phyloP scores from a whole-genome alignment of 2,797 vertebrate genomes.

The Pampus argenteus region DNA sequence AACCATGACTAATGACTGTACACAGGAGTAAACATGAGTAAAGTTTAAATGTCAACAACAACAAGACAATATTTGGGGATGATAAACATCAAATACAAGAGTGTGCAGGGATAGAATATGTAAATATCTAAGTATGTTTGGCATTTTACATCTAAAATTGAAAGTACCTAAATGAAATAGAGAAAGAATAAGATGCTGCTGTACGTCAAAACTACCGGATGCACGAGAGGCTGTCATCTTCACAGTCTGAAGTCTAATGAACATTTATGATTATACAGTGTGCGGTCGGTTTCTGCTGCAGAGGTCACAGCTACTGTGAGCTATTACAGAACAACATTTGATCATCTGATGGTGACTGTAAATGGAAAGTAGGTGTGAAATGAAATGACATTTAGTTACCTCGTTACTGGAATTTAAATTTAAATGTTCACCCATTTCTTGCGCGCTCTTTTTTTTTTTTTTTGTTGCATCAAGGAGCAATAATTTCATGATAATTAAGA shows the following conservation, averaged over 20 bases:
- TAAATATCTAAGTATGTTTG: constrained; percentile 45
- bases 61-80: constrained; percentile 39
- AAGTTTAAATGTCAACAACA: constrained; percentile 75
- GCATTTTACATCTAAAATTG: constrained; percentile 44
- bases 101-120: constrained; percentile 39
- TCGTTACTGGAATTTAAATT: constrained; percentile 44
- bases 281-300: constrained; percentile 47
- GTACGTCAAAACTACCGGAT: constrained; percentile 28
- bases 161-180: constrained; percentile 40
- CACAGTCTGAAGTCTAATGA: constrained; percentile 42
- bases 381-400: constrained; percentile 44
- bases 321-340: constrained; percentile 31
- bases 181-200: neutral
- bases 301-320: constrained; percentile 40
- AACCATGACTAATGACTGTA: constrained; percentile 87
- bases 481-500: neutral
- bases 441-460: neutral
- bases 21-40: constrained; percentile 71
- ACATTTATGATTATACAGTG: constrained; percentile 52
- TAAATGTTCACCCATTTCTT: constrained; percentile 1
- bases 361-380: constrained; percentile 52
- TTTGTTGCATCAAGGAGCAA: neutral
- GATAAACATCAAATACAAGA: constrained; percentile 37
- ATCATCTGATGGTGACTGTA: constrained; percentile 43
- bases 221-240: constrained; percentile 34